Base-by-base conservation (phyloP, 2,888 invertebrate species). In the Xylocampa areola region DNA sequence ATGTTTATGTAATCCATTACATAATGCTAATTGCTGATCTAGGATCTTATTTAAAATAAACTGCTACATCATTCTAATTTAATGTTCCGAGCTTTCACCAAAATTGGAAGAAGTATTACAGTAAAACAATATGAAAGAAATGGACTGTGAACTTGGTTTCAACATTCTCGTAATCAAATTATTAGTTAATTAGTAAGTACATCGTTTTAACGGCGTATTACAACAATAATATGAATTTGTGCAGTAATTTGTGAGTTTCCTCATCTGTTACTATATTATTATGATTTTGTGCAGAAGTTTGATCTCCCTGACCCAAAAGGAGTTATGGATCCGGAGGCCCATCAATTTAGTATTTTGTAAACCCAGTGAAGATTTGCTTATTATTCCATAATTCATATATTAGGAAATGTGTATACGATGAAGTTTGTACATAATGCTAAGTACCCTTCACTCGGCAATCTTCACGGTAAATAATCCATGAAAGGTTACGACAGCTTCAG, bases 381-480 rank as follows among this genome's bases (percentile, higher is more conserved):
- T 21, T 67, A 49, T 49, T 6, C 17, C 13, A 25, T 67, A 67
- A 43, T 43, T 60, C 35, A 29, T 60, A 67, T 10, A 30, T 60
- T 68, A 44, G 39, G 68, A 60, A 68, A 64, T 21, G n/a, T n/a
- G n/a, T n/a, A 14, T 41, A 44, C 44, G 30, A 68, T 44, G 35
- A 44, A 68, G 11, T 68, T 25, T 32, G 51, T 62, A 47, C 33
- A 16, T 10, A 21, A 41, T 13, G 27, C 41, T 64, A 41, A 45
- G 63, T 47, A 68, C 69, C 70, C 35, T 63, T 65, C 65, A 64
- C 69, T 68, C 37, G 29, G 32, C 41, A 62, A 45, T 64, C 11
- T 48, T 54, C 40, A 54, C 29, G 48, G 54, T 68, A 37, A 52
- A 69, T 65, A 63, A 65, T 32, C 48, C 65, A 48, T 63, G 40